These are phyloP conservation scores for Lycodopsis pacificus DNA, from an alignment of 2,797 vertebrate genomes.

Conservation along the genomic window DNA sequence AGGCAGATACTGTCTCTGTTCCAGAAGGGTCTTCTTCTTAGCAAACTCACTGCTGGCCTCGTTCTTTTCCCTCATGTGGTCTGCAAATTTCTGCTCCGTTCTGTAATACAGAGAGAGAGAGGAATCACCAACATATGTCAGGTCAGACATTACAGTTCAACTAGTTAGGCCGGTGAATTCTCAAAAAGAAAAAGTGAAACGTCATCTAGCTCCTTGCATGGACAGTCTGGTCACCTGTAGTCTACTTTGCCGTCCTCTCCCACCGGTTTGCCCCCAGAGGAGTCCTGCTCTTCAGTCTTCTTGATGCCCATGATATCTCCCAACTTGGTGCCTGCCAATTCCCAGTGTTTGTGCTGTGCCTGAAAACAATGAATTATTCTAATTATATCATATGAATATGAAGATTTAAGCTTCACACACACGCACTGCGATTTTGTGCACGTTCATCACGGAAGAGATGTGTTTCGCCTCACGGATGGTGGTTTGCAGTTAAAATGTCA, in stretches of 20 bases:
- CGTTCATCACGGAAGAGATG: background rate
- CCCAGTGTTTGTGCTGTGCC: conserved; percentile 99
- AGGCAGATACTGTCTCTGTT: conserved; percentile 97
- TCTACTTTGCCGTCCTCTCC: conserved; percentile 96
- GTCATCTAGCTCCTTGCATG: background rate
- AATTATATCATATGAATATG: background rate
- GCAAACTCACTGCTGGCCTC: conserved; percentile 98
- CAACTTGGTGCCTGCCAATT: conserved; percentile 97
- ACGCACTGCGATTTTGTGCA: background rate
- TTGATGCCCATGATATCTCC: conserved; percentile 99
- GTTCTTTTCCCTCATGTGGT: conserved; percentile 96
- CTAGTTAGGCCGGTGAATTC: background rate
- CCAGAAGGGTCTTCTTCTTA: conserved; percentile 94
- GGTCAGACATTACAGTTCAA: background rate
- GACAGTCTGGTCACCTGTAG: conserved; percentile 87
- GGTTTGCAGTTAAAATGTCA: conserved; percentile 36
- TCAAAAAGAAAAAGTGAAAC: conserved; percentile 4
- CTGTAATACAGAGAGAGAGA: conserved; percentile 72
- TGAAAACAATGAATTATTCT: conserved; percentile 64
- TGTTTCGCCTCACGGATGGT: conserved; percentile 8
- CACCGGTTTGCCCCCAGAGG: conserved; percentile 79
- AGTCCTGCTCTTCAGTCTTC: conserved; percentile 89
- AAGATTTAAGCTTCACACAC: background rate
- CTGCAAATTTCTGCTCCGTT: conserved; percentile 98
- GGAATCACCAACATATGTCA: background rate